Evolutionary conservation across 1,140 invertebrate species (phyloP), one percentile per base, ranked within the genome.

Genomic region (Musca vetustissima): DNA sequence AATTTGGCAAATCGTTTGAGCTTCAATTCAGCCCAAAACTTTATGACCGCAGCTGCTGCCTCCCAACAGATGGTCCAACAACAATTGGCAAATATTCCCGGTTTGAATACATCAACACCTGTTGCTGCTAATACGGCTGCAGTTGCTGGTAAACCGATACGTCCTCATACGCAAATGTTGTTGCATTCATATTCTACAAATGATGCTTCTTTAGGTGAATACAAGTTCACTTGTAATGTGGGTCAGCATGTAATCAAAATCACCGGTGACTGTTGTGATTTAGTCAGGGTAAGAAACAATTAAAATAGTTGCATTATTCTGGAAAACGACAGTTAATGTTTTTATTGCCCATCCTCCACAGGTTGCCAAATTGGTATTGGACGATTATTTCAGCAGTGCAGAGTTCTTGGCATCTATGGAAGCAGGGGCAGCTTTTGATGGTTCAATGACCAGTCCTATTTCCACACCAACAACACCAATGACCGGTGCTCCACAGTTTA

Each of bases 291-390:
- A 83, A 86, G 84, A 64, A 36, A 48, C 21, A 57, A 49, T n/a
- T n/a, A 17, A 69, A 52, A n/a, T n/a, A n/a, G n/a, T n/a, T n/a
- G n/a, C n/a, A n/a, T n/a, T n/a, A n/a, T n/a, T n/a, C n/a, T n/a
- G n/a, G n/a, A n/a, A n/a, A n/a, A n/a, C n/a, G n/a, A n/a, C n/a
- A n/a, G n/a, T n/a, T n/a, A n/a, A n/a, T 36, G 64, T 71, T 64
- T 24, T 50, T 59, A n/a, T n/a, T n/a, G n/a, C n/a, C n/a, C 11
- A 19, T n/a, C 15, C 53, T 57, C 83, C 78, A 19, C 75, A 94
- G 92, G 91, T 89, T 72, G 93, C 92, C 57, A 94, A 94, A 85
- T 84, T 94, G 71, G 90, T 94, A 64, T 83, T 95, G 72, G 93
- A 94, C 75, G 92, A 94, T 81, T 92, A 93, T 83, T 95, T 95